These are phyloP conservation scores for Parus major DNA, from an alignment of 2,113 vertebrate genomes.

Conservation along the genomic window DNA sequence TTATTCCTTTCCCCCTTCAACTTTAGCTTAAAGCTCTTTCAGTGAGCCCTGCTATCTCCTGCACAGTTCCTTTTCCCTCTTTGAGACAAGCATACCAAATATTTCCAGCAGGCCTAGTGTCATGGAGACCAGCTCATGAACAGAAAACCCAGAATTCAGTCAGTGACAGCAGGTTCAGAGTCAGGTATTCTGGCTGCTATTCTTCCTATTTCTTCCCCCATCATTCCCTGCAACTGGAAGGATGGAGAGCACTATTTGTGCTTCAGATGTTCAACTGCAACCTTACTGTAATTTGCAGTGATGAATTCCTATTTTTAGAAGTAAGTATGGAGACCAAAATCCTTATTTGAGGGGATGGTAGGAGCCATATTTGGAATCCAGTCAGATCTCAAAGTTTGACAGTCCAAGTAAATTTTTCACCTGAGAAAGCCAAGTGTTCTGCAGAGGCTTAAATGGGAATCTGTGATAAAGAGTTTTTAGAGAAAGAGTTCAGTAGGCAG, in stretches of 20 bases:
- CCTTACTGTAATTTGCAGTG: not conserved
- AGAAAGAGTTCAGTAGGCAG: not conserved
- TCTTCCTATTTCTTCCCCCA: not conserved
- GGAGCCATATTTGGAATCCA: not conserved
- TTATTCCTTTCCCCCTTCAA: not conserved
- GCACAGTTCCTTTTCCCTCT: not conserved
- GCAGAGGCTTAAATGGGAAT: not conserved
- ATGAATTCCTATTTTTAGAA: not conserved
- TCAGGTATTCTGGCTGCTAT: not conserved
- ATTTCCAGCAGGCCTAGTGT: not conserved
- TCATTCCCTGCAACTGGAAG: not conserved
- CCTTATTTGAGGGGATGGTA: not conserved
- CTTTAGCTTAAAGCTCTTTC: not conserved
- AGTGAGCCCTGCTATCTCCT: not conserved
- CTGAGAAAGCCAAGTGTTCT: not conserved
- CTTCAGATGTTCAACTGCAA: not conserved
- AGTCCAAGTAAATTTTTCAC: slow-evolving; percentile 36
- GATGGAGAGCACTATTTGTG: not conserved
- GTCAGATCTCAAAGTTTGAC: not conserved
- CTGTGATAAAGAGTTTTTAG: not conserved
- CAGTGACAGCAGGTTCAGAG: not conserved
- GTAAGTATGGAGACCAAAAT: not conserved
- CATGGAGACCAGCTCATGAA: not conserved
- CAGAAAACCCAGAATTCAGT: not conserved
- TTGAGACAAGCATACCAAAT: not conserved